Percentiles rank a stretch among this genome's conserved stretches.
Conservation (phyloP, 2,113 vertebrate genomes). For the Channa argus region DNA sequence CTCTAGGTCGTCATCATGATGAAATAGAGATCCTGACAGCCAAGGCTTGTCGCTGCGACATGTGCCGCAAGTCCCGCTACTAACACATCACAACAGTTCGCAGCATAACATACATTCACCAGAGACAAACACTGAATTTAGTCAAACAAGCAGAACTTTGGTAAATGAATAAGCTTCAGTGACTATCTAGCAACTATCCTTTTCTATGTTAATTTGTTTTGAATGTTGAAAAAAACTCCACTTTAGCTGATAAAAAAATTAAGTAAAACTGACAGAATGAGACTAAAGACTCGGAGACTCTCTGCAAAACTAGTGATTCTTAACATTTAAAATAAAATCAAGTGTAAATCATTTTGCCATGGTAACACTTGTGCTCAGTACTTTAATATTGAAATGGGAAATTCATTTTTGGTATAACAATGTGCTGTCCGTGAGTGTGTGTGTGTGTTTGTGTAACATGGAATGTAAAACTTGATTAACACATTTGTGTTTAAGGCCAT, state of each 20-base stretch:
- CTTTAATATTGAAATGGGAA: not conserved
- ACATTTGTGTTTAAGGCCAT: conserved; percentile 26
- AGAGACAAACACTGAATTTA: not conserved
- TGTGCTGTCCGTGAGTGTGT: conserved; percentile 2
- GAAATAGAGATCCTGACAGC: conserved; percentile 88
- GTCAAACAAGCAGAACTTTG: too few relatives aligned
- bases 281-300: too few relatives aligned
- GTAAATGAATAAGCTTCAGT: not conserved
- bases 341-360: not conserved
- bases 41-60: conserved; percentile 87
- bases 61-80: conserved; percentile 89
- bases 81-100: conserved; percentile 63
- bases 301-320: too few relatives aligned
- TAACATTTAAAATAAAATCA: too few relatives aligned
- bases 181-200: conserved; percentile 8
- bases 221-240: conserved; percentile 27
- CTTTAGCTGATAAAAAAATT: too few relatives aligned
- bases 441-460: conserved; percentile 23
- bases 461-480: conserved; percentile 48
- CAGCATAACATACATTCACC: not conserved
- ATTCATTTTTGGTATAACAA: not conserved
- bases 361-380: not conserved
- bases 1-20: conserved; percentile 75
- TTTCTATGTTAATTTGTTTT: conserved; percentile 20
- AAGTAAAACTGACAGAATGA: too few relatives aligned